Evolutionary conservation across 2,888 invertebrate genomes (phyloP).

Genomic region (Phrixothrix hirtus): DNA sequence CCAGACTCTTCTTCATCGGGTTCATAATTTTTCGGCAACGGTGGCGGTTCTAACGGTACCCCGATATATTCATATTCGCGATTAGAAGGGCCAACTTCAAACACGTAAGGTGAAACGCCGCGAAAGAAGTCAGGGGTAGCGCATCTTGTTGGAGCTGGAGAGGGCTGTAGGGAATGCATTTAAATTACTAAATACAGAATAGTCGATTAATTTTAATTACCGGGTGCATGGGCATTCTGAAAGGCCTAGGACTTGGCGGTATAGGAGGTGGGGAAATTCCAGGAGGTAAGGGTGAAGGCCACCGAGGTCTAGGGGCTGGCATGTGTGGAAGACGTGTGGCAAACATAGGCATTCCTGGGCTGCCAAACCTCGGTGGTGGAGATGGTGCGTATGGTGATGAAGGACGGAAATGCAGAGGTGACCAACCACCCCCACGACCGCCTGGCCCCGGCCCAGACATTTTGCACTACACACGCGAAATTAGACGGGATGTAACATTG

Average conservation of each 20-base stretch:
- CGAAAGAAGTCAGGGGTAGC: slow-evolving; percentile 48
- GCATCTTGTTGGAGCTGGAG: slow-evolving; percentile 57
- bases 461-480: slow-evolving; percentile 3
- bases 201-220: slow-evolving; percentile 42
- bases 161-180: slow-evolving; percentile 54
- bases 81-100: slow-evolving; percentile 55
- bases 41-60: slow-evolving; percentile 70
- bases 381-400: slow-evolving; percentile 77
- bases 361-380: slow-evolving; percentile 69
- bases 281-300: slow-evolving; percentile 62
- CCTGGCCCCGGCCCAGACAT: slow-evolving; percentile 41
- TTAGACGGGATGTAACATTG: slow-evolving; percentile 7
- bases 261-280: slow-evolving; percentile 49
- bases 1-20: slow-evolving; percentile 74
- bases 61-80: slow-evolving; percentile 74
- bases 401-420: slow-evolving; percentile 70
- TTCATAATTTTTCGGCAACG: slow-evolving; percentile 56
- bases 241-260: slow-evolving; percentile 55
- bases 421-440: slow-evolving; percentile 59
- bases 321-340: slow-evolving; percentile 59
- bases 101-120: slow-evolving; percentile 42
- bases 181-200: too few relatives aligned
- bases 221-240: slow-evolving; percentile 54
- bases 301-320: slow-evolving; percentile 69
- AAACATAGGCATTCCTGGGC: slow-evolving; percentile 54